Conservation (phyloP, 2,888 invertebrate genomes). For the Cephalotes varians region DNA sequence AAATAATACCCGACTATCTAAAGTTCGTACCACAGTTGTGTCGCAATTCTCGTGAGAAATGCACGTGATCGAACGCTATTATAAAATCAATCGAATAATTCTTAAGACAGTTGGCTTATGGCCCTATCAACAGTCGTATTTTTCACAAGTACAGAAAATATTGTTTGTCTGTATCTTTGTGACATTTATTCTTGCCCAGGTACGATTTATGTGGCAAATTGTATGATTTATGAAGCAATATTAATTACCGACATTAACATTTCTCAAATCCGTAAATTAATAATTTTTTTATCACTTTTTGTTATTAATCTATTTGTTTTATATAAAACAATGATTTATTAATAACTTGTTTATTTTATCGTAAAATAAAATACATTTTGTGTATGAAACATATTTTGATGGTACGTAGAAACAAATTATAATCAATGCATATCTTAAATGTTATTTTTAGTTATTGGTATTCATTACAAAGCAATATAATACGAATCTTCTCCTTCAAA, state of each 20-base stretch:
- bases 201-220: not conserved
- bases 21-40: not conserved
- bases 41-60: not conserved
- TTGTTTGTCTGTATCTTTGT: not conserved
- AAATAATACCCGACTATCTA: not conserved
- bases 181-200: constrained; percentile 47
- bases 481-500: constrained; percentile 3
- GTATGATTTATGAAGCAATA: not conserved
- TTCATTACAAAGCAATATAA: constrained; percentile 35
- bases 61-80: constrained; percentile 30
- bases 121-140: constrained; percentile 26
- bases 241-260: not conserved
- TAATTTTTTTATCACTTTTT: not conserved
- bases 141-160: not conserved
- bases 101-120: constrained; percentile 41
- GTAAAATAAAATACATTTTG: not conserved
- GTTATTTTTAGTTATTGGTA: constrained; percentile 26
- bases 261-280: not conserved
- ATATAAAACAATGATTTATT: not conserved
- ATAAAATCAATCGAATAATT: constrained; percentile 32
- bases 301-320: not conserved
- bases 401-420: not conserved
- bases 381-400: not conserved
- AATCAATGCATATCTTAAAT: not conserved
- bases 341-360: not conserved